Evolutionary conservation across 2,113 vertebrate genomes (phyloP), one percentile per base, ranked within the genome.

Genomic region (Neotoma lepida): DNA sequence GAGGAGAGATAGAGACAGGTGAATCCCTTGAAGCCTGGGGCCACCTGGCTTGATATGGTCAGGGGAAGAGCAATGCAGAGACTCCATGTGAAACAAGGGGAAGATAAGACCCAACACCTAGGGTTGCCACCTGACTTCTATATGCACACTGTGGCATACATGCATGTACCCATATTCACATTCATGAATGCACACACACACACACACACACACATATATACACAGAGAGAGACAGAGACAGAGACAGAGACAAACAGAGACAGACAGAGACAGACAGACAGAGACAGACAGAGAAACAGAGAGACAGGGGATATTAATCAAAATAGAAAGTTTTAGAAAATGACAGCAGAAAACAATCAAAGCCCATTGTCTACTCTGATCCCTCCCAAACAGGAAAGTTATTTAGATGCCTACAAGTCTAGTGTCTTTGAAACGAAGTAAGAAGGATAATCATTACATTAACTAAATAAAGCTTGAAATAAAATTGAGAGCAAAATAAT

Each of bases 401-500:
- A 66, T 77, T 93, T 46, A 84, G 39, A 90, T 71, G 10, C 46
- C 35, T 15, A 78, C 24, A 90, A 70, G 7, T 24, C 76, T 26
- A 78, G 0, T 41, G 85, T 35, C 35, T 90, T 89, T 84, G 41
- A 90, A 85, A 44, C 80, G 58, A 92, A 89, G 22, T 39, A 66
- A 82, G 28, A 88, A 87, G 28, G 4, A 61, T 87, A 90, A 85
- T 58, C 13, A 77, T 13, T 66, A 33, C 2, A 78, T 74, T 76
- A 87, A 90, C 9, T 74, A 82, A 80, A 73, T 86, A 51, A 70
- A 89, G 81, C 30, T 85, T 35, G 64, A 93, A 82, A 54, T 73
- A 51, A 96, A 86, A 39, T 77, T 28, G 39, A 54, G 22, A 17
- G 15, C 6, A 39, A 88, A 95, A 91, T 46, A 85, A 15, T 93